phyloP scores from a whole-genome alignment of 2,113 vertebrate species.

The Toxotes chatareus region DNA sequence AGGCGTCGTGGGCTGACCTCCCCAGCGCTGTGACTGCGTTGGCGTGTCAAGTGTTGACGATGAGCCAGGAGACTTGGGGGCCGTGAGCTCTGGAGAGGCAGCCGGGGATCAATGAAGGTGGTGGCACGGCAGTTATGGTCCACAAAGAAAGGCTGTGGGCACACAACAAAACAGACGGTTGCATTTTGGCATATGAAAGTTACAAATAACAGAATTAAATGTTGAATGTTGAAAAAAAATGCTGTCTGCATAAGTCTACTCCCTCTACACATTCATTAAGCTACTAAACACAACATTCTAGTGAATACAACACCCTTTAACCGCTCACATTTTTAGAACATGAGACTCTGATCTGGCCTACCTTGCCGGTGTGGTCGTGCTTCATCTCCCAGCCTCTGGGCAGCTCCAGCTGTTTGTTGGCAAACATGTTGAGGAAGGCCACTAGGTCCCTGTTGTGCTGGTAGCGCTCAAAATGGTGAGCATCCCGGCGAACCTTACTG shows the following conservation, averaged over 20 bases:
- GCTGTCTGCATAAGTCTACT: too few species aligned
- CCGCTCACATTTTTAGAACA: not conserved
- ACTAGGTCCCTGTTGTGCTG: constrained; percentile 96
- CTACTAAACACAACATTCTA: not conserved
- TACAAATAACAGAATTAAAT: too few species aligned
- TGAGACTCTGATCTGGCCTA: constrained; percentile 52
- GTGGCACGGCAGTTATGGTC: constrained; percentile 95
- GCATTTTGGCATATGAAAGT: too few species aligned
- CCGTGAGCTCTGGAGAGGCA: constrained; percentile 90
- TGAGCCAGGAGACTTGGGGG: constrained; percentile 89
- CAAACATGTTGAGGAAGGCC: constrained; percentile 94
- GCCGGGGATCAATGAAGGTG: constrained; percentile 93
- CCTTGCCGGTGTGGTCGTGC: constrained; percentile 96
- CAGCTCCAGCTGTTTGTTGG: constrained; percentile 96
- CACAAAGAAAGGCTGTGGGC: constrained; percentile 89
- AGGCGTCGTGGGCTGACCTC: constrained; percentile 86
- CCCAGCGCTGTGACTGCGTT: constrained; percentile 94
- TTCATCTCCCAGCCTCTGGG: constrained; percentile 98
- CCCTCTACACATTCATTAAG: too few species aligned
- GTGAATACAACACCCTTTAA: not conserved
- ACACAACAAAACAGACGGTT: not conserved
- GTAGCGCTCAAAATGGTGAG: constrained; percentile 96
- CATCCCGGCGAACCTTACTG: constrained; percentile 96
- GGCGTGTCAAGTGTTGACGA: constrained; percentile 90
- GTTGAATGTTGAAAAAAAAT: too few species aligned